These are phyloP conservation scores for Pedionomus torquatus DNA, from an alignment of 2,113 vertebrate species.

Conservation along the genomic window DNA sequence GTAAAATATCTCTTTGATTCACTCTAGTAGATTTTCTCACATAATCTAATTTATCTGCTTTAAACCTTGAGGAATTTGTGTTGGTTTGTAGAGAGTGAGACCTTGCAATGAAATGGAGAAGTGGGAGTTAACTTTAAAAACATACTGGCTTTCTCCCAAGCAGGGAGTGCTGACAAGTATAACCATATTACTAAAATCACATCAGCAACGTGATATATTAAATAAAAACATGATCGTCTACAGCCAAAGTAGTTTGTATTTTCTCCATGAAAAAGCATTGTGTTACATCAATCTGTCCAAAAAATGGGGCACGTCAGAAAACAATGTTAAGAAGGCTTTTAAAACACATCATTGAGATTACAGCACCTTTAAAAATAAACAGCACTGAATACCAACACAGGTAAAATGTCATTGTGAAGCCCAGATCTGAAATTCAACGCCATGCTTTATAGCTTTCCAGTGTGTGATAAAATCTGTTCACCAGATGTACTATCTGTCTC, in stretches of 20 bases:
- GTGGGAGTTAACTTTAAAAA: constrained; percentile 64
- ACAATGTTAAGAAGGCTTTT: constrained; percentile 78
- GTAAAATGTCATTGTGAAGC: constrained; percentile 81
- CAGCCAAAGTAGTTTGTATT: constrained; percentile 51
- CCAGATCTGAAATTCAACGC: constrained; percentile 73
- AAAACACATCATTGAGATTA: constrained; percentile 84
- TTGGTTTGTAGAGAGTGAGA: constrained; percentile 12
- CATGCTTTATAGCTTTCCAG: constrained; percentile 83
- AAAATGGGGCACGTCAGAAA: constrained; percentile 67
- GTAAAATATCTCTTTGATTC: not conserved
- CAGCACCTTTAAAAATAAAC: constrained; percentile 83
- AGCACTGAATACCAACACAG: constrained; percentile 81
- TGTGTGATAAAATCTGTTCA: constrained; percentile 84
- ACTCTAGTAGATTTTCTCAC: not conserved
- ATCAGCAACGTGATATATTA: constrained; percentile 69
- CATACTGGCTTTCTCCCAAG: constrained; percentile 69
- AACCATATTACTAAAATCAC: constrained; percentile 73
- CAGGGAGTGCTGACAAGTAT: constrained; percentile 71
- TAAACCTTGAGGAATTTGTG: constrained; percentile 11
- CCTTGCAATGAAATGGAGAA: constrained; percentile 38
- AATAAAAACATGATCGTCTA: constrained; percentile 56
- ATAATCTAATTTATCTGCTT: constrained; percentile 10
- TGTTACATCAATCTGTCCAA: constrained; percentile 55
- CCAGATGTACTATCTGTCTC: constrained; percentile 90
- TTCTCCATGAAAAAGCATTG: constrained; percentile 53